Percentiles rank a stretch among this genome's conserved stretches.
These are phyloP conservation scores for Triops cancriformis DNA, from an alignment of 1,140 invertebrate species.

Conservation along the genomic window DNA sequence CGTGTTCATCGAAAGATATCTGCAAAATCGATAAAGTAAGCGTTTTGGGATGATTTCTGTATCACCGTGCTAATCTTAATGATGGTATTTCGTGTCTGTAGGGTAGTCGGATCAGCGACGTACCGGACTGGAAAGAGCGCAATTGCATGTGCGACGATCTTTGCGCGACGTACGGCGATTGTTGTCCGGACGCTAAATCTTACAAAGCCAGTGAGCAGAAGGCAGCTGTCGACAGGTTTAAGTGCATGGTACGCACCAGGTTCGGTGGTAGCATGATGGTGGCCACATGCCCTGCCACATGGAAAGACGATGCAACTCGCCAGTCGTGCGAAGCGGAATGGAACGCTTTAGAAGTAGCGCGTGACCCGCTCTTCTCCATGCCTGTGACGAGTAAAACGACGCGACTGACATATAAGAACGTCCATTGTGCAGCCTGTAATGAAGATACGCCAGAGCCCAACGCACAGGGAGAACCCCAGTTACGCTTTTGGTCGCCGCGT, in stretches of 20 bases:
- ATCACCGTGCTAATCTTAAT: neutral
- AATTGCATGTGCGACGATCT: constrained; percentile 46
- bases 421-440: constrained; percentile 50
- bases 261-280: constrained; percentile 45
- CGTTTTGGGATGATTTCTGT: neutral
- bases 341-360: constrained; percentile 26
- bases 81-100: constrained; percentile 26
- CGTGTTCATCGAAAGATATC: neutral
- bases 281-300: constrained; percentile 39
- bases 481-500: constrained; percentile 41
- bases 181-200: constrained; percentile 44
- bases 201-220: constrained; percentile 36
- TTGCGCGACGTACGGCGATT: constrained; percentile 45
- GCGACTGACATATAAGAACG: constrained; percentile 47
- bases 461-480: constrained; percentile 2
- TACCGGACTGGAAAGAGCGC: constrained; percentile 39
- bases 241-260: constrained; percentile 39
- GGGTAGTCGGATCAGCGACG: constrained; percentile 31
- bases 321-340: constrained; percentile 32
- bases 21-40: constrained; percentile 22
- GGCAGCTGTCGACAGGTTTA: constrained; percentile 32
- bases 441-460: constrained; percentile 33
- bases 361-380: constrained; percentile 41
- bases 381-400: constrained; percentile 42
- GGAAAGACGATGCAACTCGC: constrained; percentile 36